Base-by-base conservation (phyloP, 2,888 invertebrate species). In the Mythimna loreyi region DNA sequence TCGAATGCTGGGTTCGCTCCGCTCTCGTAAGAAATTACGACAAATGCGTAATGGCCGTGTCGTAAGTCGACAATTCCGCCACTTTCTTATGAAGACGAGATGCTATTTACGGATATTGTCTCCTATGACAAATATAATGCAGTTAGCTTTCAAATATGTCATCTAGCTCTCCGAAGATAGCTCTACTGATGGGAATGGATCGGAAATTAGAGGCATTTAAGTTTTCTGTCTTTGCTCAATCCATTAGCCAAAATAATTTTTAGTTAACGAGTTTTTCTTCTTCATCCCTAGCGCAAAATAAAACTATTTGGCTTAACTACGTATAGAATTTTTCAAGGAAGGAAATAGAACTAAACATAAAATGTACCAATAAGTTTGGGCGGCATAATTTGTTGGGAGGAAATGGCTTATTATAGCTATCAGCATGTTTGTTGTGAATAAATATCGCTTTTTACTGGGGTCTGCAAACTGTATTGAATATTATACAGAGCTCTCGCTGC, bases 1-100 rank as follows among this genome's bases (percentile, higher is more conserved):
- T 90, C 82, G 81, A 87, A 84, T 69, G 86, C 85, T 88, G 80
- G 85, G 89, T 90, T 91, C 81, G 89, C 89, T 90, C 78, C 90
- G 90, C 91, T 92, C 92, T 92, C 91, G 88, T 92, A 91, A 92
- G 89, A 91, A 90, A 92, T 94, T 92, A 91, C 92, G 87, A 89
- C 91, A 91, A 92, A 93, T 90, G 89, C 91, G 91, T 94, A 94
- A 94, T 93, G 85, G 86, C 83, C 89, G 88, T 92, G 92, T 89
- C 92, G 92, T 91, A 93, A 93, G 87, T 88, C 84, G 83, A 91
- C 90, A 90, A 91, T 89, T 91, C 89, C 83, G 82, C 80, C 80
- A 90, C 84, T 84, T 83, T 90, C 89, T 79, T 90, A 87, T 86
- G 80, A 87, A 87, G 86, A 88, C 78, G 80, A 88, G 87, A 89